Conservation (phyloP, 2,113 vertebrate genomes). For the Rhegmatorhina hoffmannsi region DNA sequence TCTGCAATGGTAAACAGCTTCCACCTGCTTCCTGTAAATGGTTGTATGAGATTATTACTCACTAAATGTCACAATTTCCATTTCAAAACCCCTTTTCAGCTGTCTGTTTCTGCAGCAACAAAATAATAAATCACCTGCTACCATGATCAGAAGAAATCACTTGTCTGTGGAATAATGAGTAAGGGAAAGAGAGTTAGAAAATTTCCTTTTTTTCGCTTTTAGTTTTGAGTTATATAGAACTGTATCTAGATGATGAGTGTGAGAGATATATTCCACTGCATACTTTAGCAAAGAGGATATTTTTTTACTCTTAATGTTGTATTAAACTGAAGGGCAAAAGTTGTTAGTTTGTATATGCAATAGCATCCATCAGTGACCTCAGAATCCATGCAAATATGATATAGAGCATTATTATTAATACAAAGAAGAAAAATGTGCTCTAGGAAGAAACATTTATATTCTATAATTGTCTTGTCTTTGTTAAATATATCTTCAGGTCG, state of each 20-base stretch:
- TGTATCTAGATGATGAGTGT: not conserved
- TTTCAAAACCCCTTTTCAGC: conserved; percentile 73
- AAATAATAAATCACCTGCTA: conserved; percentile 70
- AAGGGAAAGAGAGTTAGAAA: not conserved
- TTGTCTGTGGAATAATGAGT: conserved; percentile 23
- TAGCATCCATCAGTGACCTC: not conserved
- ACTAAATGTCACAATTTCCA: conserved; percentile 76
- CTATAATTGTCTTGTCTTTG: not conserved
- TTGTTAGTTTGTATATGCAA: not conserved
- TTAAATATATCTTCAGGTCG: not conserved
- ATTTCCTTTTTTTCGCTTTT: not conserved
- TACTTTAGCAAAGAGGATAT: not conserved
- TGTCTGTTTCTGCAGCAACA: conserved; percentile 55
- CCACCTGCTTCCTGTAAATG: conserved; percentile 73
- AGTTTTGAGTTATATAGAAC: not conserved
- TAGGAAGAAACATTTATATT: not conserved
- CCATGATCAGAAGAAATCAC: conserved; percentile 33
- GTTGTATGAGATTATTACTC: conserved; percentile 64
- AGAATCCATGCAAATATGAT: not conserved
- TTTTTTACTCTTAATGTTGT: not conserved
- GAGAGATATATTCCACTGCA: not conserved
- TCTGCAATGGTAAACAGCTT: conserved; percentile 65
- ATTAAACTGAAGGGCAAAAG: not conserved
- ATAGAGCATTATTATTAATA: not conserved
- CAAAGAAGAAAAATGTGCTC: not conserved